Conservation (phyloP, 23 tunicate genomes). For the Diplosoma virens region DNA sequence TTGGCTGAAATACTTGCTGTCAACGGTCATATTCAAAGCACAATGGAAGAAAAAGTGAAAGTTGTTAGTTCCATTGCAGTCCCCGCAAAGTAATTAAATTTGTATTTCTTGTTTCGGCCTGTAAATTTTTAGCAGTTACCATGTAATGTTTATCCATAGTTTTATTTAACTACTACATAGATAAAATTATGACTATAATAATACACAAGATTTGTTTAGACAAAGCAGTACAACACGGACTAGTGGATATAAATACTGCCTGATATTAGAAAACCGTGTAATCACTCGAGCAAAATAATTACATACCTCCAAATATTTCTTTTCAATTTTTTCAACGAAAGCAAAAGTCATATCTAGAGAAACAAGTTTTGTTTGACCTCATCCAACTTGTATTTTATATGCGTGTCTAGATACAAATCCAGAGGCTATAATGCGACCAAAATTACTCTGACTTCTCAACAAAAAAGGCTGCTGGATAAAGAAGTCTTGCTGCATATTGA, state of each 20-base stretch:
- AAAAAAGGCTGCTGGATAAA: not conserved
- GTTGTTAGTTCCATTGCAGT: conserved; percentile 1
- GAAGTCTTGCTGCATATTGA: not conserved
- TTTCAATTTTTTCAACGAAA: no score
- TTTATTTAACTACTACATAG: no score
- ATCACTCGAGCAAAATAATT: no score
- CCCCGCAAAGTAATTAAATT: conserved; percentile 3
- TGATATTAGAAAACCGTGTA: no score
- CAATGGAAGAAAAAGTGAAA: not conserved
- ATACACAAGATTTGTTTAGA: no score
- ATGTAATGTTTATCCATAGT: not conserved
- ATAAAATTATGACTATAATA: no score
- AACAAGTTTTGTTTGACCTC: not conserved
- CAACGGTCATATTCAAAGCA: conserved; percentile 43
- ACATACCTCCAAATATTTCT: no score
- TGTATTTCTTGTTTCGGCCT: no score
- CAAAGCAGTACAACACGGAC: no score
- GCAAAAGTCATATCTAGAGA: no score
- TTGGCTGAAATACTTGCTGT: conserved; percentile 36
- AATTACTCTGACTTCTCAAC: not conserved
- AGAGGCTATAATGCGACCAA: conserved; percentile 4
- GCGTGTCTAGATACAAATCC: not conserved
- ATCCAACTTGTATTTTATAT: not conserved
- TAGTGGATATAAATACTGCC: no score
- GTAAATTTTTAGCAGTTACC: no score